phyloP scores from a whole-genome alignment of 2,888 invertebrate species.

The Teinopalpus imperialis region DNA sequence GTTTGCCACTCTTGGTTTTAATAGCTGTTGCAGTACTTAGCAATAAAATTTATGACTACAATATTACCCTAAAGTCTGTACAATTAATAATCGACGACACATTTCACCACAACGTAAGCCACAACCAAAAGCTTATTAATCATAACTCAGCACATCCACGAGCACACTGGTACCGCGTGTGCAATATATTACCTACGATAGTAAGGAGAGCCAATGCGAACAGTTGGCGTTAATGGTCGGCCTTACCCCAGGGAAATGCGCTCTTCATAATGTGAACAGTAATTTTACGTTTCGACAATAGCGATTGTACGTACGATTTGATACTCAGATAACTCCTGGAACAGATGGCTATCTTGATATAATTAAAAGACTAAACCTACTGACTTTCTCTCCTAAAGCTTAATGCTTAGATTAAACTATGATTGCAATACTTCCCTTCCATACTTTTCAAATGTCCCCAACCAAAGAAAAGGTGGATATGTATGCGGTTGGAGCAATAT shows the following conservation, averaged over 20 bases:
- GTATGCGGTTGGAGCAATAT: too few relatives aligned
- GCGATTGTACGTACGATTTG: slow-evolving; percentile 34
- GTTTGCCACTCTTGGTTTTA: too few relatives aligned
- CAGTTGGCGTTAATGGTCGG: slow-evolving; percentile 77
- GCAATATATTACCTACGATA: slow-evolving; percentile 43
- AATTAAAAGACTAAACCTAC: slow-evolving; percentile 8
- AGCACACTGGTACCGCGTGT: slow-evolving; percentile 37
- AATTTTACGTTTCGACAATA: slow-evolving; percentile 72
- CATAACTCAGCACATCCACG: slow-evolving; percentile 39
- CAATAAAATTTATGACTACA: slow-evolving; percentile 4
- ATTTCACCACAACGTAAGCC: slow-evolving; percentile 28
- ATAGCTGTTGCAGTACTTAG: too few relatives aligned
- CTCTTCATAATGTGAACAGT: slow-evolving; percentile 71
- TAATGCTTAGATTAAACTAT: too few relatives aligned
- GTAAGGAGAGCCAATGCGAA: slow-evolving; percentile 54
- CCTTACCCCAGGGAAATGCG: slow-evolving; percentile 71
- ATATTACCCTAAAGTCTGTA: slow-evolving; percentile 2
- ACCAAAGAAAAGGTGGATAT: too few relatives aligned
- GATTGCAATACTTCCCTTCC: too few relatives aligned
- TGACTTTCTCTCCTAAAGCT: too few relatives aligned
- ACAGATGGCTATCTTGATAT: slow-evolving; percentile 20
- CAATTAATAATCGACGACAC: slow-evolving; percentile 23
- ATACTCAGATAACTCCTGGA: slow-evolving; percentile 32
- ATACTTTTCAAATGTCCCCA: too few relatives aligned
- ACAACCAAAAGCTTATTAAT: slow-evolving; percentile 39